Evolutionary conservation across 2,797 vertebrate species (phyloP), one percentile per base, ranked within the genome.

Genomic region (Trematomus bernacchii): DNA sequence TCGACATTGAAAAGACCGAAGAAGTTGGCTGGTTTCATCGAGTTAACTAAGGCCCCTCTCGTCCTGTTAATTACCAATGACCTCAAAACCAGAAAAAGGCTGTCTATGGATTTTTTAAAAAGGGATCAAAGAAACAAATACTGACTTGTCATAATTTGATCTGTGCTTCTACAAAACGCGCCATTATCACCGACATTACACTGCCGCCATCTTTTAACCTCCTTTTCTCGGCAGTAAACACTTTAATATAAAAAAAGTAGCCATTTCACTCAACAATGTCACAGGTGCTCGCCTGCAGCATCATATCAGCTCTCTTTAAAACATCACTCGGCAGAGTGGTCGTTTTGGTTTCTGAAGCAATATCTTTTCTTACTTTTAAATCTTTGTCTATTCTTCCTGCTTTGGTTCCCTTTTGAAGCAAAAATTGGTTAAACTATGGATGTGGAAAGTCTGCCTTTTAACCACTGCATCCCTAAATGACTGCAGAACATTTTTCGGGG

Each of bases 371-470:
- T 57, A 42, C 5, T 30, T 57, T 51, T 4, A 19, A 55, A 61
- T 65, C 42, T 66, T 52, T 58, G 21, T 69, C 48, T 51, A 12
- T 33, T 59, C 37, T 52, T 30, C 43, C 33, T 72, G 66, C 66
- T 80, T 72, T 81, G 72, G 71, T 80, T 82, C 60, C 33, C 21
- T 50, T 60, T 61, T 57, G 27, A 66, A 57, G 3, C 9, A 52
- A 33, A n/a, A 48, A 54, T 46, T 58, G n/a, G 43, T 47, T 69
- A 2, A 52, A 59, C 18, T 42, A 13, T 2, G 3, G 42, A 66
- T 12, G 6, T 75, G n/a, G 63, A 21, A 2, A 59, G 2, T 33
- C n/a, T 1, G 1, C 48, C 9, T 23, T 18, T 52, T 40, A 37
- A 44, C 6, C 6, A 16, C 46, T 42, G 46, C 16, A 47, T n/a